Evolutionary conservation across 2,113 vertebrate genomes (phyloP).

Genomic region (Anarhynchus alexandrinus): DNA sequence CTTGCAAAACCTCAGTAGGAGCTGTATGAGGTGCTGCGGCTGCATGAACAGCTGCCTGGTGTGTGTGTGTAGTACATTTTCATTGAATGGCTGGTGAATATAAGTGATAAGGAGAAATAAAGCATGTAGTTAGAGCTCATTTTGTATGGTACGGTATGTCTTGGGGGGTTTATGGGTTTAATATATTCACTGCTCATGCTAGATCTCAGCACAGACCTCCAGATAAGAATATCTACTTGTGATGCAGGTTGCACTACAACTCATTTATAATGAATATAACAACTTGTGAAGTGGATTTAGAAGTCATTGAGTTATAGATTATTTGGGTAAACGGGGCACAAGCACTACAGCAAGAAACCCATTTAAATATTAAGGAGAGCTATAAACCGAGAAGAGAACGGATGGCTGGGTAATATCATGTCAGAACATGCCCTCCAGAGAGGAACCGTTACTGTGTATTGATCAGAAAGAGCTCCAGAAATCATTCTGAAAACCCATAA

Average conservation of each 20-base stretch:
- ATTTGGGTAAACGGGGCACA: slow-evolving; percentile 51
- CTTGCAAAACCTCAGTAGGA: neutral
- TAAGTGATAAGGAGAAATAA: slow-evolving; percentile 27
- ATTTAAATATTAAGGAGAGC: slow-evolving; percentile 57
- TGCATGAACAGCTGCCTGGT: neutral
- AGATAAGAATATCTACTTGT: slow-evolving; percentile 45
- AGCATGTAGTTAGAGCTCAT: slow-evolving; percentile 26
- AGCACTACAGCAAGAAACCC: slow-evolving; percentile 40
- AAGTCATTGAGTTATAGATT: slow-evolving; percentile 64
- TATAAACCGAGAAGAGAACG: slow-evolving; percentile 27
- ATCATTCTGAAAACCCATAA: slow-evolving; percentile 15
- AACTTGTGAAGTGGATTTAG: slow-evolving; percentile 59
- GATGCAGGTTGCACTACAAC: slow-evolving; percentile 43
- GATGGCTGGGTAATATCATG: slow-evolving; percentile 36
- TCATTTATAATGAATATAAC: slow-evolving; percentile 61
- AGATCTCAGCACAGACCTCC: slow-evolving; percentile 7
- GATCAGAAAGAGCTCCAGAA: slow-evolving; percentile 35
- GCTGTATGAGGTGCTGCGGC: neutral
- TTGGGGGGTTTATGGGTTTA: slow-evolving; percentile 40
- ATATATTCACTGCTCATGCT: neutral
- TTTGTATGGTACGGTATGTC: neutral
- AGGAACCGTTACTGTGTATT: neutral
- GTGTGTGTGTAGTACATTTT: neutral
- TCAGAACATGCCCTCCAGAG: slow-evolving; percentile 49
- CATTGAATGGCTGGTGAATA: neutral